phyloP scores from a whole-genome alignment of 2,888 invertebrate genomes.

The Oasisia sp. region DNA sequence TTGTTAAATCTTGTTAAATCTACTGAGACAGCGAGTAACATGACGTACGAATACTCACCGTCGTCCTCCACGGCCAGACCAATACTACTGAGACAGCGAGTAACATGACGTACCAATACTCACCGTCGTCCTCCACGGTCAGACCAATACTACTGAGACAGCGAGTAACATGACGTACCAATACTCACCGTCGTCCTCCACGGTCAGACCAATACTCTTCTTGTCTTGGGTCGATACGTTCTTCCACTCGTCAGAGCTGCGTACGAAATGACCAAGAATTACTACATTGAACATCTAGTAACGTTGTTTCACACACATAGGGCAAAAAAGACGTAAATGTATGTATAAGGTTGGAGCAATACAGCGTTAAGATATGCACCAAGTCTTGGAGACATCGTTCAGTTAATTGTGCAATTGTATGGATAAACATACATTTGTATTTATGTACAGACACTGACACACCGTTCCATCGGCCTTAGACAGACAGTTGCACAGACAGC shows the following conservation, averaged over 20 bases:
- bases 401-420: not conserved
- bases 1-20: too few relatives aligned
- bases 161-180: slow-evolving; percentile 31
- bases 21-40: too few relatives aligned
- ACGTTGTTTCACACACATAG: not conserved
- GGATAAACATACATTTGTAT: not conserved
- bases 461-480: too few relatives aligned
- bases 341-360: not conserved
- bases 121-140: slow-evolving; percentile 35
- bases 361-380: not conserved
- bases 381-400: not conserved
- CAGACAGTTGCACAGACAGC: too few relatives aligned
- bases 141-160: slow-evolving; percentile 25
- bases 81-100: not conserved
- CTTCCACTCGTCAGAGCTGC: slow-evolving; percentile 39
- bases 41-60: too few relatives aligned
- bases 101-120: slow-evolving; percentile 38
- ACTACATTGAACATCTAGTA: not conserved
- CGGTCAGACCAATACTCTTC: slow-evolving; percentile 28
- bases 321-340: too few relatives aligned
- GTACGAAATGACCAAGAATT: not conserved
- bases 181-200: slow-evolving; percentile 40
- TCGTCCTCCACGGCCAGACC: too few relatives aligned
- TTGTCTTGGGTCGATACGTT: slow-evolving; percentile 26
- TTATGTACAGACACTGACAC: too few relatives aligned